Evolutionary conservation across 2,797 vertebrate genomes (phyloP).

Genomic region (Channa striata): DNA sequence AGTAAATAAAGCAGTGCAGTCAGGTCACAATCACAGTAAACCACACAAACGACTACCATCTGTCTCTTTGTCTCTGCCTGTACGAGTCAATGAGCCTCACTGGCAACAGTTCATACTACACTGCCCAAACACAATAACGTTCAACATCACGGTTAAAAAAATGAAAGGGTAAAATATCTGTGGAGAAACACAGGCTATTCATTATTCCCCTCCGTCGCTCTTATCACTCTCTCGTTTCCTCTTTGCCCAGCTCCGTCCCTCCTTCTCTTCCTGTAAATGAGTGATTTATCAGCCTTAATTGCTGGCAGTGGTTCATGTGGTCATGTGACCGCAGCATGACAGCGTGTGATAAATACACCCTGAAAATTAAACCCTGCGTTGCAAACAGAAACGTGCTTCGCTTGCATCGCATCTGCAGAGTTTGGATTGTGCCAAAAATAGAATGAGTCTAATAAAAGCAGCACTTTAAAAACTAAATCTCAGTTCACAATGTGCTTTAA

Average conservation of each 20-base stretch:
- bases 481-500: slow-evolving; percentile 49
- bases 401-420: slow-evolving; percentile 50
- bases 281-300: slow-evolving; percentile 84
- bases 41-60: slow-evolving; percentile 71
- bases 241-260: slow-evolving; percentile 48
- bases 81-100: slow-evolving; percentile 69
- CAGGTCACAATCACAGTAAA: slow-evolving; percentile 77
- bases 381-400: slow-evolving; percentile 54
- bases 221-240: slow-evolving; percentile 64
- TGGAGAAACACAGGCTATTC: slow-evolving; percentile 49
- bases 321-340: slow-evolving; percentile 80
- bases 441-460: slow-evolving; percentile 58
- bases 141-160: slow-evolving; percentile 30
- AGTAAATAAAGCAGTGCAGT: slow-evolving; percentile 73
- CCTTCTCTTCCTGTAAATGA: slow-evolving; percentile 78
- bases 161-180: slow-evolving; percentile 59
- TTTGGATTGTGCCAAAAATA: slow-evolving; percentile 47
- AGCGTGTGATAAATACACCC: slow-evolving; percentile 79
- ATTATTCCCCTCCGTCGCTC: slow-evolving; percentile 55
- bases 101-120: slow-evolving; percentile 68
- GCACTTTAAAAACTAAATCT: slow-evolving; percentile 44
- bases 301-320: slow-evolving; percentile 75
- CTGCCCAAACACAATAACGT: slow-evolving; percentile 68
- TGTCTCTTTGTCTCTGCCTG: slow-evolving; percentile 72
- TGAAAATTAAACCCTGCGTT: slow-evolving; percentile 75